These are phyloP conservation scores for Oryzias curvinotus DNA, from an alignment of 2,113 vertebrate species.

Conservation along the genomic window DNA sequence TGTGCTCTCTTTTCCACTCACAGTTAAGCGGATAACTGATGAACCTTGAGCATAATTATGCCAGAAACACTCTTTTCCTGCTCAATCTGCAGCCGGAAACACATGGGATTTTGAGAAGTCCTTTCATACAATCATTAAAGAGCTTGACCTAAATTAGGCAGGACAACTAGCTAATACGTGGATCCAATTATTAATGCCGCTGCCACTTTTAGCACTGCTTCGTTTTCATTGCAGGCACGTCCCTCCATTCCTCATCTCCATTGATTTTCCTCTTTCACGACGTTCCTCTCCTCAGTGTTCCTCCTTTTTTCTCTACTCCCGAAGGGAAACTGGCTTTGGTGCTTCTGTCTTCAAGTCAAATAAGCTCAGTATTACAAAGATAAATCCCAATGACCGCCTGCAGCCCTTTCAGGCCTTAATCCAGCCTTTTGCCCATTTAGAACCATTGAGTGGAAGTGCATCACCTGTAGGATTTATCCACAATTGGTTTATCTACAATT, in stretches of 20 bases:
- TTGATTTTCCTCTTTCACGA: conserved; percentile 17
- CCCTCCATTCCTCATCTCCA: conserved; percentile 4
- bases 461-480: conserved; percentile 11
- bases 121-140: conserved; percentile 56
- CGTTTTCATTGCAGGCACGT: conserved; percentile 15
- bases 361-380: conserved; percentile 14
- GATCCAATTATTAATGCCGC: conserved; percentile 16
- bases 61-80: conserved; percentile 36
- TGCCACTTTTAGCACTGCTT: conserved; percentile 27
- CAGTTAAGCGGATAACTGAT: conserved; percentile 18
- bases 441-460: conserved; percentile 16
- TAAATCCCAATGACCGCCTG: conserved; percentile 39
- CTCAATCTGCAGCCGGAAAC: conserved; percentile 40
- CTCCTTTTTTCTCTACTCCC: background rate
- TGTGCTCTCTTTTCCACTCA: no score
- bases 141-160: conserved; percentile 58
- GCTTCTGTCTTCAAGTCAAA: conserved; percentile 20
- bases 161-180: conserved; percentile 38
- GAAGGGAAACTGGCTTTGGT: conserved; percentile 21
- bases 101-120: conserved; percentile 35
- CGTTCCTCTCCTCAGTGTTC: conserved; percentile 11
- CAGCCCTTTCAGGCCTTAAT: conserved; percentile 4
- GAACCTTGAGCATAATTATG: conserved; percentile 43
- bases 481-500: conserved; percentile 20
- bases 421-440: conserved; percentile 8